Evolutionary conservation across 2,113 vertebrate species (phyloP).

Genomic region (Dipodomys spectabilis): DNA sequence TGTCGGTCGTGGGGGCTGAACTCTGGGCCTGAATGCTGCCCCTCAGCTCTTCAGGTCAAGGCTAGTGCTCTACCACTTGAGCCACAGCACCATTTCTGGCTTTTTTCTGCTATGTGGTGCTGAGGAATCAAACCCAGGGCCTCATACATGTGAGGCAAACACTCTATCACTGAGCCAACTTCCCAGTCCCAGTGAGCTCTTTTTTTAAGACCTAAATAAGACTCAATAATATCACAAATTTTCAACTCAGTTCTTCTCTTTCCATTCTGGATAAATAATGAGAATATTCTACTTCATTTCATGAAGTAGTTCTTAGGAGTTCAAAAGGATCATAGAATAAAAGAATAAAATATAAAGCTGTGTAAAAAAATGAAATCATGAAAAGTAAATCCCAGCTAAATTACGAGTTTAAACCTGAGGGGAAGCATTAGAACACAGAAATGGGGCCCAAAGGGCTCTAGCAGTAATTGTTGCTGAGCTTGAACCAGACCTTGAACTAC

Average conservation of each 20-base stretch:
- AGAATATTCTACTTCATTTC: not conserved
- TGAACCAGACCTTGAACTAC: not conserved
- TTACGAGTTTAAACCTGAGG: not conserved
- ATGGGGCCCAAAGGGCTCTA: not conserved
- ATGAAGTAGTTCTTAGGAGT: not conserved
- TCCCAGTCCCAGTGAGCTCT: too few relatives aligned
- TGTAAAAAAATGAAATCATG: slow-evolving; percentile 6
- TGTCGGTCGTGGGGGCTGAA: too few relatives aligned
- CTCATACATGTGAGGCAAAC: too few relatives aligned
- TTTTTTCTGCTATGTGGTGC: too few relatives aligned
- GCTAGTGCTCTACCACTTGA: too few relatives aligned
- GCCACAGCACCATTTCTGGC: too few relatives aligned
- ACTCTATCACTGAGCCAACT: too few relatives aligned
- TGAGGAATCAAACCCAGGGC: too few relatives aligned
- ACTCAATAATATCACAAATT: not conserved
- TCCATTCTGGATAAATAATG: slow-evolving; percentile 18
- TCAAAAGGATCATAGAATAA: slow-evolving; percentile 35
- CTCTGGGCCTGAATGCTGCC: too few relatives aligned
- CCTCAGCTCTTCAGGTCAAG: too few relatives aligned
- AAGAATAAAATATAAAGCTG: slow-evolving; percentile 37
- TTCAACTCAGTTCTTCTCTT: not conserved
- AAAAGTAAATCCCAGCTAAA: slow-evolving; percentile 19
- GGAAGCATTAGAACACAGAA: slow-evolving; percentile 4
- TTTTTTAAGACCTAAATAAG: not conserved
- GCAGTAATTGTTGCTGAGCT: not conserved